Evolutionary conservation across 2,797 vertebrate genomes (phyloP), one percentile per base, ranked within the genome.

Genomic region (Heteromormyrus szaboi): DNA sequence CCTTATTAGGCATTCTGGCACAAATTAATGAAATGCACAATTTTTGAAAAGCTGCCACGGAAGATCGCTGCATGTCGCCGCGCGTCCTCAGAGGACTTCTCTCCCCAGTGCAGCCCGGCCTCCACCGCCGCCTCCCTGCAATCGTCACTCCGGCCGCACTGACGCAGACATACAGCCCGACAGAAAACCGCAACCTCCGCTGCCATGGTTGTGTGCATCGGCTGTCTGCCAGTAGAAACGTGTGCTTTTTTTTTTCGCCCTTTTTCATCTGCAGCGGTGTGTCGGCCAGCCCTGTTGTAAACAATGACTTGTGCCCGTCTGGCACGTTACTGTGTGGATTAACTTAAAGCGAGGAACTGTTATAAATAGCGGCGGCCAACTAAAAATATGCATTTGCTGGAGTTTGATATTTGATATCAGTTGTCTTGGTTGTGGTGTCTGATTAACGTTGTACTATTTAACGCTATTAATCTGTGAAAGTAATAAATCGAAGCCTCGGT

Each of bases 101-200:
- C 46, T 85, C 48, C 46, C 17, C 22, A 12, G 48, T 12, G 11
- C 8, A 7, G 25, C 53, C 9, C 4, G 2, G 2, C 19, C 85
- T 33, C 53, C 51, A 14, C 53, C 14, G 46, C n/a, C 81, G 22
- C 83, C 50, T 46, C 25, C 1, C 50, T 8, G 72, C 19, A 17
- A 51, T n/a, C 85, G 48, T 85, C 44, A 86, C 29, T 56, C 51
- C 0, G 85, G 85, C 85, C 85, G 25, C 85, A 56, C 25, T 86
- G 85, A 86, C 85, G 85, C 33, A 62, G 17, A 37, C 3, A 56
- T 37, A 8, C 53, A 3, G 51, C 25, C 29, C 2, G 14, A 25
- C 53, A 85, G 85, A 53, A 59, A 86, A 62, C 85, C 85, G 85
- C 85, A 86, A 41, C 33, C 25, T 56, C 85, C 33, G 53, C 53